Evolutionary conservation across 2,888 invertebrate genomes (phyloP), one percentile per base, ranked within the genome.

Genomic region (Schrankia costaestrigalis): DNA sequence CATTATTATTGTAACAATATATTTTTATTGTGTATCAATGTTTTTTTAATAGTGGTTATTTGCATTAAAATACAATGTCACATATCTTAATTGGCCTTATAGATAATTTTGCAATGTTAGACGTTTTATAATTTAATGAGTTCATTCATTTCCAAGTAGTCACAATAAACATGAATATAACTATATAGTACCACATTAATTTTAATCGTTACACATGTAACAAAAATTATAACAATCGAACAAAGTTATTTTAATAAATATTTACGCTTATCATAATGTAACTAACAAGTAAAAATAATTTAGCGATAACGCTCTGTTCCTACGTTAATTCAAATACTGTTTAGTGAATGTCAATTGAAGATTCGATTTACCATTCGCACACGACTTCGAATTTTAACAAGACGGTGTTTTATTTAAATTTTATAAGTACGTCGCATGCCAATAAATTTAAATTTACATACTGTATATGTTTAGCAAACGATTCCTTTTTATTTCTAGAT

Each of bases 101-200:
- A 37, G 22, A 41, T 37, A 31, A 25, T 28, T 31, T 35, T 38
- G 33, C 21, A 32, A 39, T 28, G 26, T 32, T 29, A 26, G 18
- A 15, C 26, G 22, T 21, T 21, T 21, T 35, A 14, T 31, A 39
- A 35, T n/a, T 36, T 57, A 56, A 64, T 63, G 57, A 48, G 67
- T 65, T 66, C 56, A 30, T 67, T 71, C 53, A 60, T 67, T 35
- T 46, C 27, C 11, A 32, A 47, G 31, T 29, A 47, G 41, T 29
- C 17, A 37, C 26, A 27, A 42, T n/a, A n/a, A n/a, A n/a, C n/a
- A n/a, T n/a, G n/a, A n/a, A n/a, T n/a, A n/a, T n/a, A n/a, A n/a
- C n/a, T n/a, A n/a, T n/a, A n/a, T n/a, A n/a, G n/a, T n/a, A n/a
- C n/a, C n/a, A n/a, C n/a, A n/a, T n/a, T n/a, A n/a, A n/a, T n/a